Conservation (phyloP, 2,888 invertebrate species). For the Lottia scabra region DNA sequence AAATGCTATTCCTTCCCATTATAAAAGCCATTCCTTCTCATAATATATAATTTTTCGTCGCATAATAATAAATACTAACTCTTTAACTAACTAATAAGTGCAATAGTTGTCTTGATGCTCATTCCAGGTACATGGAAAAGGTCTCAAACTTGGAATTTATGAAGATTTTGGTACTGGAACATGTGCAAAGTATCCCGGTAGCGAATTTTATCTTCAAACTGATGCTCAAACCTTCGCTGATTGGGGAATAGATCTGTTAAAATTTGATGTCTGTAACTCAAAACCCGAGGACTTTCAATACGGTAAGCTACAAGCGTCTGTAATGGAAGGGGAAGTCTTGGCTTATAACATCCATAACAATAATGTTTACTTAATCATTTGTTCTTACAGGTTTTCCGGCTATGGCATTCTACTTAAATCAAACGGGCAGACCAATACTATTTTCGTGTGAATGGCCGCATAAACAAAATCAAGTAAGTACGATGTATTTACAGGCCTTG, state of each 20-base stretch:
- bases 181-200: conserved; percentile 97
- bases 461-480: neutral
- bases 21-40: too few relatives aligned
- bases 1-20: too few relatives aligned
- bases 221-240: conserved; percentile 94
- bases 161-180: conserved; percentile 98
- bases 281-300: conserved; percentile 75
- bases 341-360: too few relatives aligned
- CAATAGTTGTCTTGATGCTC: too few relatives aligned
- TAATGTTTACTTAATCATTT: too few relatives aligned
- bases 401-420: conserved; percentile 89
- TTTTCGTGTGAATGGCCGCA: conserved; percentile 98
- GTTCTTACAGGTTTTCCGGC: conserved; percentile 87
- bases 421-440: conserved; percentile 91
- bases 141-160: conserved; percentile 96
- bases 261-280: conserved; percentile 96
- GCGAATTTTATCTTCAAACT: conserved; percentile 84
- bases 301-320: conserved; percentile 47
- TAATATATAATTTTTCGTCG: too few relatives aligned
- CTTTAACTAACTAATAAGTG: too few relatives aligned
- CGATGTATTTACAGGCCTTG: too few relatives aligned
- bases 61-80: too few relatives aligned
- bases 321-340: too few relatives aligned
- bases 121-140: conserved; percentile 69
- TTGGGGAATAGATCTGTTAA: conserved; percentile 96